Evolutionary conservation across 2,888 invertebrate genomes (phyloP), one percentile per base, ranked within the genome.

Genomic region (Dyspetes luteomarginatus): DNA sequence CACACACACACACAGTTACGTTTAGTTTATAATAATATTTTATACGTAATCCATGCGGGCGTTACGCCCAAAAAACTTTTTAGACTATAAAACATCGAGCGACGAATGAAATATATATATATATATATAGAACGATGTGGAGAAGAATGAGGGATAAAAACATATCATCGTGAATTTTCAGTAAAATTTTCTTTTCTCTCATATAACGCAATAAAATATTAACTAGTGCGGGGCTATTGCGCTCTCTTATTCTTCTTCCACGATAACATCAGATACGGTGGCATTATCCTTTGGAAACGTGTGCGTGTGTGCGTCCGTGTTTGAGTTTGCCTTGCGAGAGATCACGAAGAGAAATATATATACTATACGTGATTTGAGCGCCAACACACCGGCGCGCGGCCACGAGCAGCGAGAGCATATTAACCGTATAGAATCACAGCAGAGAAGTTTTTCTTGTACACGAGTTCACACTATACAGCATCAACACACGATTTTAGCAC

Each of bases 401-500:
- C n/a, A n/a, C n/a, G n/a, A n/a, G n/a, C n/a, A n/a, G n/a, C n/a
- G n/a, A n/a, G n/a, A n/a, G n/a, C n/a, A n/a, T n/a, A n/a, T 41
- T 60, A 76, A 62, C 50, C 60, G 52, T 30, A 28, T 52, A 26
- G 30, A 15, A 71, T 43, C 36, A 3, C 43, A 50, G n/a, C n/a
- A n/a, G n/a, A n/a, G n/a, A n/a, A n/a, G n/a, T n/a, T n/a, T n/a
- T 22, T 4, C 26, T 3, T 45, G 45, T 45, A 19, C 48, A 28
- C 48, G 9, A 12, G 75, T 52, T 41, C 48, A 45, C 60, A 67
- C 67, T 60, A 73, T 65, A 67, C 74, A 50, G 68, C 56, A 65
- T 50, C 64, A 69, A 79, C 77, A 71, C 67, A 79, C 79, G 69
- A 82, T 83, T 83, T 85, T 85, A 85, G 85, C 85, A 85, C 85